These are phyloP conservation scores for Marcusenius ussheri DNA, from an alignment of 2,113 vertebrate species.

Conservation along the genomic window DNA sequence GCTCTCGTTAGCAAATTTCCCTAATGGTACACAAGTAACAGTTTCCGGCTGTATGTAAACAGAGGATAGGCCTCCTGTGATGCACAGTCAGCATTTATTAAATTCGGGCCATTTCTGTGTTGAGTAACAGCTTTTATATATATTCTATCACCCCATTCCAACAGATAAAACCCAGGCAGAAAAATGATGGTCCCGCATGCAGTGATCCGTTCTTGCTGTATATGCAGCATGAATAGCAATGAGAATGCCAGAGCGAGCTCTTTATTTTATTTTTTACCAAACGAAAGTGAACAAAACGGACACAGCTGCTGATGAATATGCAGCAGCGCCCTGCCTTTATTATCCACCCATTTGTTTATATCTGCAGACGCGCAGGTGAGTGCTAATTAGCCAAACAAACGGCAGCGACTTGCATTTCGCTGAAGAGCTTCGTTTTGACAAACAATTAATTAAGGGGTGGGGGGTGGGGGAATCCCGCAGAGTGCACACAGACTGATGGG, in stretches of 20 bases:
- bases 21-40: background rate
- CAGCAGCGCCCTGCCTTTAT: background rate
- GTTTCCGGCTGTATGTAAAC: background rate
- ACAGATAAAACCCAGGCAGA: background rate
- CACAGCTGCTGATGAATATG: background rate
- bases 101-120: background rate
- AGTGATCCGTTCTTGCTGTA: background rate
- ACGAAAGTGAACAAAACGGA: background rate
- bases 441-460: constrained; percentile 7
- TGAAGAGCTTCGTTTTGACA: background rate
- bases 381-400: background rate
- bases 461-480: background rate
- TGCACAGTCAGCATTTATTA: background rate
- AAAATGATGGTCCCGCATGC: background rate
- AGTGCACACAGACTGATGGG: background rate
- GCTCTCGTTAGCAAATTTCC: background rate
- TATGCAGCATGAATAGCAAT: background rate
- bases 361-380: background rate
- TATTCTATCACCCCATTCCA: background rate
- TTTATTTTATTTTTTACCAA: background rate
- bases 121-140: background rate
- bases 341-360: background rate
- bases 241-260: background rate
- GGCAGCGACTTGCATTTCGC: background rate
- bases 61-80: background rate